Evolutionary conservation across 1,140 invertebrate species (phyloP), one percentile per base, ranked within the genome.

Genomic region (Aleiodes sp.): DNA sequence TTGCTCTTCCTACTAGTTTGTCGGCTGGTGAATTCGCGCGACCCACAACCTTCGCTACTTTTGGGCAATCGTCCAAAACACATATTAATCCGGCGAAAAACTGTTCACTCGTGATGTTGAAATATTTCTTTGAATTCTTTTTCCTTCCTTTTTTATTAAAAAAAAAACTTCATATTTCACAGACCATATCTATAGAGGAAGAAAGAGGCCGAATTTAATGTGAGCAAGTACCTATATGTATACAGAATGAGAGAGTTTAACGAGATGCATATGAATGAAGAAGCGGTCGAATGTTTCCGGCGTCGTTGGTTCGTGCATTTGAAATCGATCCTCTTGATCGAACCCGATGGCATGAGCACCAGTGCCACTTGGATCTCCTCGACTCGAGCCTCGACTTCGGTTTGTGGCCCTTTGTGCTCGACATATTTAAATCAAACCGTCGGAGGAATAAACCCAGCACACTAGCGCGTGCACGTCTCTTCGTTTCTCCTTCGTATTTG

Each of bases 31-130:
- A 43, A 43, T 16, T 43, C 1, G 1, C 2, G 7, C 29, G 60
- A 14, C 41, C 70, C 74, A 37, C 35, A 71, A 70, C 73, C 75
- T 74, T 72, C 60, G 70, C 71, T 72, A 62, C 75, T 73, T 68
- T 57, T 57, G 57, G 73, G 61, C 24, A 75, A 72, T 74, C 76
- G 74, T 79, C 79, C 77, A 78, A 80, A 72, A 76, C 82, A 83
- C 82, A 83, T 84, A 82, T 82, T 83, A 81, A 71, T 70, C 63
- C 37, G 37, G 35, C 66, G 16, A 12, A 29, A 16, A 33, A 46
- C 28, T 68, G 8, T 31, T 66, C 16, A 41, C 43, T 43, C 29
- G 7, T 56, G 26, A n/a, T n/a, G n/a, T 31, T 59, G 1, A 21
- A 41, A 35, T n/a, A 33, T 56, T 57, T 59, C 16, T 46, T 43